A percentile compares a stretch with the other conserved stretches of the same genome.
These are phyloP conservation scores for Microcebus murinus DNA, from an alignment of 2,113 vertebrate species.

Conservation along the genomic window DNA sequence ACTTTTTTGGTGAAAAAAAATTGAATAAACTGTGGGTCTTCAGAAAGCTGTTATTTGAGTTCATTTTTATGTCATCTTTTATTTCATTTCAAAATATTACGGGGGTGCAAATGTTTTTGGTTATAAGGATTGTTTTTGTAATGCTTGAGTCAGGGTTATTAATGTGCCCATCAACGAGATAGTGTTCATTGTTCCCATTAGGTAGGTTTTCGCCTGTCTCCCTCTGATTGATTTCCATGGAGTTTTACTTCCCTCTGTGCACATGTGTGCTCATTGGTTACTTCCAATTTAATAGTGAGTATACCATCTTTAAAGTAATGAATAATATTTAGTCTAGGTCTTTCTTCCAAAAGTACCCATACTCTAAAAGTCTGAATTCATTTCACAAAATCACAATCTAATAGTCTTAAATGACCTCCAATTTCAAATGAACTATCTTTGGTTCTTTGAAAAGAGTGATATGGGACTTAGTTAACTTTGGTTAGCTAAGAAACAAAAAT, in stretches of 20 bases:
- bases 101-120: too few species aligned
- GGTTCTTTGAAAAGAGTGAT: background rate
- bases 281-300: background rate
- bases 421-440: constrained; percentile 44
- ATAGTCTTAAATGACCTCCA: constrained; percentile 16
- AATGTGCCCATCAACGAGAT: too few species aligned
- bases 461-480: background rate
- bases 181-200: too few species aligned
- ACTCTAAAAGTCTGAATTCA: constrained; percentile 43
- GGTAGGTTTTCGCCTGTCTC: too few species aligned
- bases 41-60: constrained; percentile 47
- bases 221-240: too few species aligned
- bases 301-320: constrained; percentile 17
- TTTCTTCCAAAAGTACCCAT: background rate
- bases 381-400: constrained; percentile 1
- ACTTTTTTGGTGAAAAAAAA: background rate
- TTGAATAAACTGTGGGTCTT: background rate
- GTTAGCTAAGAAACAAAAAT: constrained; percentile 39
- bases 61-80: constrained; percentile 18
- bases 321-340: background rate
- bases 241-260: too few species aligned
- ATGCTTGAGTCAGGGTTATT: too few species aligned
- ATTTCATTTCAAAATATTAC: too few species aligned
- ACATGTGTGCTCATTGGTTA: too few species aligned
- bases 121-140: too few species aligned